These are phyloP conservation scores for Brachypteracias leptosomus DNA, from an alignment of 2,113 vertebrate species.

Conservation along the genomic window DNA sequence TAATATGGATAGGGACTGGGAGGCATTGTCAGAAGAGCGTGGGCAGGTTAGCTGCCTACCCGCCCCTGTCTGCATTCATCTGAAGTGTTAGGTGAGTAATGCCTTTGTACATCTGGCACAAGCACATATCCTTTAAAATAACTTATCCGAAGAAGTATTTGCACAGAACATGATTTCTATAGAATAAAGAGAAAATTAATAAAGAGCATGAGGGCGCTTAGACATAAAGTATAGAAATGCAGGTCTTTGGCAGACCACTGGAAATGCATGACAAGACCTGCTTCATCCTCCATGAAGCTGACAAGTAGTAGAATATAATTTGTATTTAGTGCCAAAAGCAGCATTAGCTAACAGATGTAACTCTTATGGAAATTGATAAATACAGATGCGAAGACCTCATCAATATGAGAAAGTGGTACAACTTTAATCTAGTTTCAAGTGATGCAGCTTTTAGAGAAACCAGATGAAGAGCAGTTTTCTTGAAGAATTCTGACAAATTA, in stretches of 20 bases:
- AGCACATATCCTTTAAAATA: background rate
- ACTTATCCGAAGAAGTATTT: background rate
- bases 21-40: background rate
- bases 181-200: background rate
- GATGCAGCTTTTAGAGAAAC: background rate
- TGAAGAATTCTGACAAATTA: background rate
- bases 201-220: background rate
- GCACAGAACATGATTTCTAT: background rate
- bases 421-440: background rate
- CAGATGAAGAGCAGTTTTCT: background rate
- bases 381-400: background rate
- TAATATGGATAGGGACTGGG: background rate
- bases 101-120: background rate
- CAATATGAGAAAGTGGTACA: background rate
- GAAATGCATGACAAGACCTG: background rate
- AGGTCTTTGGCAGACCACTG: background rate
- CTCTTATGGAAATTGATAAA: background rate
- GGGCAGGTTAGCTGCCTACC: background rate
- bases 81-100: background rate
- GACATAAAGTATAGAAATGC: background rate
- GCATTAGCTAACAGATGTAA: background rate
- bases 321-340: background rate
- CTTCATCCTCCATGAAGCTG: background rate
- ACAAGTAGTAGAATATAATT: background rate
- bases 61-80: background rate